Base-by-base conservation (phyloP, 1,140 invertebrate species). In the Steinernema khuongi region DNA sequence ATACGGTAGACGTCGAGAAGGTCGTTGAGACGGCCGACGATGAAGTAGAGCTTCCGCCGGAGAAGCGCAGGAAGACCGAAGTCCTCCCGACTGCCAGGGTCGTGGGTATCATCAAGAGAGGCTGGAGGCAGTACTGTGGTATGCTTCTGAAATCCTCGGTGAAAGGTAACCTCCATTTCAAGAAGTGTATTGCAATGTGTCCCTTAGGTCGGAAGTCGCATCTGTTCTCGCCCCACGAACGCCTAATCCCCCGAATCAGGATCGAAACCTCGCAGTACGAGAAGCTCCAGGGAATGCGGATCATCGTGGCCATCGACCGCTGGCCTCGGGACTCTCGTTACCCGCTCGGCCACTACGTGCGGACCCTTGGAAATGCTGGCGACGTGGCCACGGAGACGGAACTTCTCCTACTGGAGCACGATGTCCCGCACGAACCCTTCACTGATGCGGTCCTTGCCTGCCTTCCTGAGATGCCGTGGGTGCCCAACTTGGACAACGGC, bases 81-180 rank as follows among this genome's bases (percentile, higher is more conserved):
- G 50, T 60, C 19, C 50, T 60, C 4, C 50, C 50, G 4, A 60
- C 50, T 22, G 50, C 50, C 0, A 89, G 89, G 83, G 90, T 99
- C 74, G 94, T 99, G 67, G 95, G 94, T 19, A 96, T 99, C 76
- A 93, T 99, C 66, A 90, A 92, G 75, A 89, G 96, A 77, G 98
- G 97, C 85, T 98, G 95, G 94, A 88, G 94, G 31, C 93, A 94
- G 79, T 96, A 94, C 86, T 98, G 96, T 88, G 96, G 96, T 31
- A 94, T 97, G 79, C 86, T 99, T 67, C 14, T 82, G 26, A 90
- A 92, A 83, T 90, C 90, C 26, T 92, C 90, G 85, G 88, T 94
- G 18, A 90, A 91, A 87, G 87, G 90, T 90, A 60, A 32, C 30
- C 17, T 17, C 26, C 36, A 60, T 79, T 26, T 31, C 28, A 66